A percentile compares a stretch with the other conserved stretches of the same genome.
Conservation (phyloP, 1,140 invertebrate species). For the Chironomus striatipennis region DNA sequence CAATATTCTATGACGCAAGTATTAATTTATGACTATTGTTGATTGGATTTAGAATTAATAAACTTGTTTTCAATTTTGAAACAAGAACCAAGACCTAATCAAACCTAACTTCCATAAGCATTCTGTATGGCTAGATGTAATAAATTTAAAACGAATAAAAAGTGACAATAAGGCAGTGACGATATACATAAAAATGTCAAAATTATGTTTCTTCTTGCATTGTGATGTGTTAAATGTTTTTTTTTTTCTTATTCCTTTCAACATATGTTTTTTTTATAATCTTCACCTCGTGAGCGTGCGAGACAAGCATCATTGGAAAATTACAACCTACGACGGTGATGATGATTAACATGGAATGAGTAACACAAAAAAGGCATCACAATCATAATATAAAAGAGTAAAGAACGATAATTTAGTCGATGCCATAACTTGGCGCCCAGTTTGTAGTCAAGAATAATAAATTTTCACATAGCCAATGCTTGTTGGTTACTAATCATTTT, state of each 20-base stretch:
- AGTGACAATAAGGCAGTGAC: neutral
- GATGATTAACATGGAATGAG: neutral
- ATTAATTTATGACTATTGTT: too few relatives aligned
- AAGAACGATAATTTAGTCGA: neutral
- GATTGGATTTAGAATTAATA: too few relatives aligned
- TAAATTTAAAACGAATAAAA: neutral
- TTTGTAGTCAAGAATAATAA: neutral
- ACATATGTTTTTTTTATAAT: neutral
- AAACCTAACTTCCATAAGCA: neutral
- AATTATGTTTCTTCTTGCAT: neutral
- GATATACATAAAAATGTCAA: neutral
- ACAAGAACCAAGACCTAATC: neutral
- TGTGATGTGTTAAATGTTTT: slow-evolving; percentile 5
- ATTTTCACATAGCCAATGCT: neutral
- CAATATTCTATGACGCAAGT: neutral
- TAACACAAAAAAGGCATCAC: neutral
- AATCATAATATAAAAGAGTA: neutral
- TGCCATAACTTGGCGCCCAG: neutral
- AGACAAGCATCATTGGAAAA: neutral
- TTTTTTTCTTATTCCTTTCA: neutral
- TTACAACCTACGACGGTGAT: slow-evolving; percentile 9
- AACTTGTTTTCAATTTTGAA: neutral
- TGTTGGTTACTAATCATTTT: neutral
- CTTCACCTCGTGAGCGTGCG: neutral
- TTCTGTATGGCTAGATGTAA: neutral